Base-by-base conservation (phyloP, 2,888 invertebrate genomes). In the Campaea margaritaria region DNA sequence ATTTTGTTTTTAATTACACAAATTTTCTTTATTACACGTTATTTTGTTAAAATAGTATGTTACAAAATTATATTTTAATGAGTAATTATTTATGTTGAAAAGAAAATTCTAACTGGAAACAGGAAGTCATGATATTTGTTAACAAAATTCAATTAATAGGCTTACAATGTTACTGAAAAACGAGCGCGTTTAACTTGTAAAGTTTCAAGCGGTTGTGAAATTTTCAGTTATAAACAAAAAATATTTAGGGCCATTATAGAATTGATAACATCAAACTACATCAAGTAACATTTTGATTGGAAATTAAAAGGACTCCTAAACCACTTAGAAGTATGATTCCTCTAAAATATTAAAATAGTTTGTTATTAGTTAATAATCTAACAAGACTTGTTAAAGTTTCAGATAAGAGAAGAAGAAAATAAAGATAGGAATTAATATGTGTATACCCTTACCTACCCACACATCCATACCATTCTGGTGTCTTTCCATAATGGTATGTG, bases 381-480 rank as follows among this genome's bases (percentile, higher is more conserved):
- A 41, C 38, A 36, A 50, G 43, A 43, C 14, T 36, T 31, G 42
- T 14, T 27, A 49, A 27, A 15, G 15, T 27, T 55, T 43, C n/a
- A 36, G 4, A 55, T 34, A 48, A 58, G 34, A 49, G 54, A 14
- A 54, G 42, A 38, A 13, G 45, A 21, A 21, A 21, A 53, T 39
- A 46, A 21, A 51, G 31, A 53, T 53, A 46, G 39, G 16, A 53
- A 53, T 27, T 39, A 49, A 75, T 73, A 79, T 82, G 43, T 16
- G 28, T 53, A 72, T 89, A 87, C 87, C 92, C 93, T 93, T 93
- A 93, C 93, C 93, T 93, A 93, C 93, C 93, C 93, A 93, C 90
- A 93, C 93, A 93, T 93, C 93, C 91, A 93, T 93, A 89, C 93
- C 93, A 89, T 93, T 93, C 79, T 93, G 93, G 90, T 93, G 93